These are phyloP conservation scores for Lepidocyrtinus sp. DNA, from an alignment of 2,888 invertebrate species.

Conservation along the genomic window DNA sequence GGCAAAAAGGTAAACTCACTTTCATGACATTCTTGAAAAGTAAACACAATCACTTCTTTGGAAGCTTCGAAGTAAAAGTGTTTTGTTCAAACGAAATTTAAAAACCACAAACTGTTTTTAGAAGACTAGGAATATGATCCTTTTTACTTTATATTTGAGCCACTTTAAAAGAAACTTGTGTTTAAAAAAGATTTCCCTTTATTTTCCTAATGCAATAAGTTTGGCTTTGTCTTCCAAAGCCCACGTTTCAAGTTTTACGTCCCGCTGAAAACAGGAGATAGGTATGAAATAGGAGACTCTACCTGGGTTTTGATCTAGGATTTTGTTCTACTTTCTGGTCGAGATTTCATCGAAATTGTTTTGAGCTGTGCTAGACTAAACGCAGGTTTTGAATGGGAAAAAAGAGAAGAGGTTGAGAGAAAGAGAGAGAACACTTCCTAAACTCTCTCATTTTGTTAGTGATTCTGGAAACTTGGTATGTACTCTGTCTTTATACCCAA, in stretches of 20 bases:
- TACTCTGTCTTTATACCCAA: background rate
- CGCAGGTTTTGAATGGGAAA: background rate
- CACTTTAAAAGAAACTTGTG: background rate
- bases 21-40: background rate
- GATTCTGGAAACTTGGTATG: background rate
- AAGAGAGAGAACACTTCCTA: background rate
- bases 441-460: background rate
- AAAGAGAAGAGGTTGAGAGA: background rate
- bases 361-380: background rate
- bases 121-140: background rate
- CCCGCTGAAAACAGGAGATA: background rate
- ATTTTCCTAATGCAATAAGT: background rate
- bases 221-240: background rate
- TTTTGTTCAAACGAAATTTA: background rate
- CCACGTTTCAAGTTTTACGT: background rate
- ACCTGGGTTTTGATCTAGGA: background rate
- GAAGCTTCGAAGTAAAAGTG: background rate
- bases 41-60: background rate
- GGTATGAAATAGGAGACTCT: background rate
- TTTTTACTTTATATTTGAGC: background rate
- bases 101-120: background rate
- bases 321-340: background rate
- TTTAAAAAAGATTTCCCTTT: background rate
- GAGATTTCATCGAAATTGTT: background rate
- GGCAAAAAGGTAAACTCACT: too few relatives aligned